Evolutionary conservation across 1,140 invertebrate species (phyloP), one percentile per base, ranked within the genome.

Genomic region (Oscheius sp.): DNA sequence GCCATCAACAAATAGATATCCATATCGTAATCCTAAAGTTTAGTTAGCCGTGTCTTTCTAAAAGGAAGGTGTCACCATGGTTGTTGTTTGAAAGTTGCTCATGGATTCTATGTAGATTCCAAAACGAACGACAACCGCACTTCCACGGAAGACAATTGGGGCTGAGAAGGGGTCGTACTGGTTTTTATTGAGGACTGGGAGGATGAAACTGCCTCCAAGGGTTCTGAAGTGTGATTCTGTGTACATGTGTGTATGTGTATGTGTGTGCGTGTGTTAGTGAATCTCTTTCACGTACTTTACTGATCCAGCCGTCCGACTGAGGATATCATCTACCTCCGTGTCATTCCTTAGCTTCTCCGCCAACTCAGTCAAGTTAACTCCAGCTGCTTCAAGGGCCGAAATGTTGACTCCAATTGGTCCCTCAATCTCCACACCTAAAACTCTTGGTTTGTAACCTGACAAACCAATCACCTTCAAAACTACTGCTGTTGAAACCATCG

Each of bases 31-130:
- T 84, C 82, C 80, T 79, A 26, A 70, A 65, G 46, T n/a, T 7
- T 26, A 65, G n/a, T 3, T 15, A 49, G 13, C 15, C 34, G 7
- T 13, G 36, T 13, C 20, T 20, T 15, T 62, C 35, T 62, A 20
- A 62, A n/a, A 45, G 20, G 55, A 38, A 35, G 23, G n/a, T 31
- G 23, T 68, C n/a, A 81, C 80, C 81, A 83, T 83, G 13, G 81
- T 83, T n/a, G 79, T 76, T 3, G 82, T 84, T 70, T 84, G 80
- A 70, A 83, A 83, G 68, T 83, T 83, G 28, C 79, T 82, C 81
- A 83, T 83, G 13, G 77, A 79, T 38, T 83, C 82, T 20, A 83
- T 83, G 38, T 83, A 83, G 26, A 83, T 84, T 42, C 82, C 82
- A 62, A 83, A 83, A 36, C 82, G 66, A 0, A 84, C 81, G 13